A percentile compares a stretch with the other conserved stretches of the same genome.
Evolutionary conservation across 2,113 vertebrate genomes (phyloP).

Genomic region (Myiozetetes cayanensis): DNA sequence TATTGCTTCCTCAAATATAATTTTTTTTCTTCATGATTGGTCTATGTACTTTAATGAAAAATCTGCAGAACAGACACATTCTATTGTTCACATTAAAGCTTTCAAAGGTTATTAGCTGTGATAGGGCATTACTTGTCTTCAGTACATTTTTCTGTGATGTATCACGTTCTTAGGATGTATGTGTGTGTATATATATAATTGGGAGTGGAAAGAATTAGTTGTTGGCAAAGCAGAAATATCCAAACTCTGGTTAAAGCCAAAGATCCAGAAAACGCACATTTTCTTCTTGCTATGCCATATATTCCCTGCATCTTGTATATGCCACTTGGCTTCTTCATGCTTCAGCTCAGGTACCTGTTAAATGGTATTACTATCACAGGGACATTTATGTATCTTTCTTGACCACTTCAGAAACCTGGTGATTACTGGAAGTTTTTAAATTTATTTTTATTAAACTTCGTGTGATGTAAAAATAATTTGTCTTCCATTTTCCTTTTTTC

Average conservation of each 20-base stretch:
- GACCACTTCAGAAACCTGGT: neutral
- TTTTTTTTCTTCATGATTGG: slow-evolving; percentile 64
- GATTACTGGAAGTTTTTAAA: neutral
- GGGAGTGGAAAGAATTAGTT: slow-evolving; percentile 58
- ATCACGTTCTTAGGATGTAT: slow-evolving; percentile 61
- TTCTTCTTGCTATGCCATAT: neutral
- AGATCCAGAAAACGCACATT: neutral
- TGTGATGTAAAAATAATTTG: neutral
- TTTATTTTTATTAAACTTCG: neutral
- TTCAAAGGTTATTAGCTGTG: slow-evolving; percentile 73
- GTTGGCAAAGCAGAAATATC: slow-evolving; percentile 44
- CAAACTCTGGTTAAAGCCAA: neutral
- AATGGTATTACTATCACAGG: neutral
- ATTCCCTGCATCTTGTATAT: neutral
- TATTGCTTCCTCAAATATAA: slow-evolving; percentile 75
- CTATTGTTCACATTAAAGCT: slow-evolving; percentile 77
- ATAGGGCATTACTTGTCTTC: slow-evolving; percentile 66
- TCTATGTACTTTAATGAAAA: slow-evolving; percentile 79
- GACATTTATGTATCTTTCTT: neutral
- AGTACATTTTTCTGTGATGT: slow-evolving; percentile 56
- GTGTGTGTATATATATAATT: slow-evolving; percentile 64
- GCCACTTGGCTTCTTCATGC: neutral
- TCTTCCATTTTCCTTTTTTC: neutral
- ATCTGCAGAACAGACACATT: slow-evolving; percentile 66
- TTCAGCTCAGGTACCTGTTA: neutral